phyloP scores from a whole-genome alignment of 2,113 vertebrate species.

The Sinocyclocheilus anophthalmus region DNA sequence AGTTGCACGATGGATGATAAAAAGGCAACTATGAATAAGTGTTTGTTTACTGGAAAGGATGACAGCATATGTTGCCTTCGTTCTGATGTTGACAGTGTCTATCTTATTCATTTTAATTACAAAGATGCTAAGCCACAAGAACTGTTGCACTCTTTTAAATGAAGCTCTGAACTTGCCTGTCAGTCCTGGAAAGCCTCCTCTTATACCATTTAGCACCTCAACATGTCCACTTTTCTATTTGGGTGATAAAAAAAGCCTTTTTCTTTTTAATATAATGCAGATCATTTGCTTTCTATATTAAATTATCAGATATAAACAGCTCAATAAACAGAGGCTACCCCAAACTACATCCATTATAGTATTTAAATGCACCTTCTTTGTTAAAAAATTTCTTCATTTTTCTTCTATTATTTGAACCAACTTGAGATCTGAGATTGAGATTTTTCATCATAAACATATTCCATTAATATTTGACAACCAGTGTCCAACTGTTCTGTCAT shows the following conservation, averaged over 20 bases:
- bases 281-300: neutral
- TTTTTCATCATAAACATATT: no score
- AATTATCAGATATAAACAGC: neutral
- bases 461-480: no score
- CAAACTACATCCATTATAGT: neutral
- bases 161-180: neutral
- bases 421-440: no score
- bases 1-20: neutral
- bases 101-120: slow-evolving; percentile 20
- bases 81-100: neutral
- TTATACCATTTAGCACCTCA: neutral
- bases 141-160: neutral
- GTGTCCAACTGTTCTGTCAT: no score
- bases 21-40: neutral
- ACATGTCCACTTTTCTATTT: neutral
- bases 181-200: neutral
- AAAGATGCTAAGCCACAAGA: neutral
- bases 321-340: neutral
- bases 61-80: neutral
- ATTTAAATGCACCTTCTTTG: neutral
- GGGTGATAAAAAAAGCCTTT: neutral
- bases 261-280: neutral
- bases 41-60: slow-evolving; percentile 8
- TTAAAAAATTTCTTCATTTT: no score
- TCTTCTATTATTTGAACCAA: no score